Evolutionary conservation across 30 jellyfish, hydroid and myxozoan genomes (phyloP).

Genomic region (Hydractinia symbiolongicarpus): DNA sequence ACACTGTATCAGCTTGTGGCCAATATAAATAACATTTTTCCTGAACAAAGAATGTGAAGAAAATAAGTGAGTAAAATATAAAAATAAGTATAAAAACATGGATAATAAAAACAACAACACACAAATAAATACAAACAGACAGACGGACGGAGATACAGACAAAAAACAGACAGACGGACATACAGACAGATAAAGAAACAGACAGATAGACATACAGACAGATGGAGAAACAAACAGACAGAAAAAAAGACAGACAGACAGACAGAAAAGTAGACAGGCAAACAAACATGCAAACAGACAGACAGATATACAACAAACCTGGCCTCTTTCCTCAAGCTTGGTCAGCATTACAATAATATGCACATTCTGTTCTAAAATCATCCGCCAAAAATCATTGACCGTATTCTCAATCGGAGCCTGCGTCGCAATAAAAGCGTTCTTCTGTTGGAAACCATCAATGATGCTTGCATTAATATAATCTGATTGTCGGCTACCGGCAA

Average conservation of each 20-base stretch:
- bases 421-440: conserved; percentile 80
- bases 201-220: no score
- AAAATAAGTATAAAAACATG: no score
- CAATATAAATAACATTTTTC: conserved; percentile 97
- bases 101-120: no score
- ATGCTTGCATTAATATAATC: conserved; percentile 93
- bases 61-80: background rate
- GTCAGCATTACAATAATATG: conserved; percentile 85
- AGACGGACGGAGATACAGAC: no score
- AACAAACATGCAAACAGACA: no score
- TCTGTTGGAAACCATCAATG: conserved; percentile 81
- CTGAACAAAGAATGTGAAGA: conserved; percentile 21
- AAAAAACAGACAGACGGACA: no score
- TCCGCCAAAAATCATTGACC: conserved; percentile 87
- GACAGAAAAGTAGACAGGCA: no score
- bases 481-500: conserved; percentile 72
- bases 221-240: no score
- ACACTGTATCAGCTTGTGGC: conserved; percentile 83
- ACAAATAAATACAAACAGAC: no score
- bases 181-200: no score
- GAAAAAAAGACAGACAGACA: no score
- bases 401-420: conserved; percentile 91
- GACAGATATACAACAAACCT: conserved; percentile 35
- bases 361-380: conserved; percentile 89
- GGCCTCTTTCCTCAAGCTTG: conserved; percentile 75